Percentiles rank a stretch among this genome's conserved stretches.
Conservation (phyloP, 2,888 invertebrate species). For the Clusia tigrina region DNA sequence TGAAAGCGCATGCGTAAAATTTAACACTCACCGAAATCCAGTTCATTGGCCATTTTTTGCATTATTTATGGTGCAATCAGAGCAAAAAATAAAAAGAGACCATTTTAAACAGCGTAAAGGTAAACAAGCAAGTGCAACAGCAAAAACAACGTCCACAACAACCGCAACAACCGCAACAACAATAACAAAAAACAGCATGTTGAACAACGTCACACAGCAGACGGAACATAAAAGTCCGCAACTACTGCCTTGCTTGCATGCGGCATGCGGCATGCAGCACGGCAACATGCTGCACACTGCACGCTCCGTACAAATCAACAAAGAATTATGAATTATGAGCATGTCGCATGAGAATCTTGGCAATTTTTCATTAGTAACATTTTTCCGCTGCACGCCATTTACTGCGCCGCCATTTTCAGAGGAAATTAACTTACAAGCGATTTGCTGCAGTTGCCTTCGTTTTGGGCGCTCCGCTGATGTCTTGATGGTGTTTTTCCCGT, state of each 20-base stretch:
- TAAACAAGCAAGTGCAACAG: background rate
- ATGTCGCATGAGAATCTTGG: constrained; percentile 44
- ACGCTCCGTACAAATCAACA: constrained; percentile 7
- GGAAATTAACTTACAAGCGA: constrained; percentile 6
- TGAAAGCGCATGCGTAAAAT: constrained; percentile 15
- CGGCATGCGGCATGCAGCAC: no score
- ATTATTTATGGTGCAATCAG: no score
- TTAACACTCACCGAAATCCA: constrained; percentile 12
- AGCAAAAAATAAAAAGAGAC: constrained; percentile 11
- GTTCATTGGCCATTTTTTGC: background rate
- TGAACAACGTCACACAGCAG: no score
- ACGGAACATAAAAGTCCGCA: background rate
- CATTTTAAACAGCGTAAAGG: background rate
- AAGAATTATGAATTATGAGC: constrained; percentile 49
- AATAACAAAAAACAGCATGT: no score
- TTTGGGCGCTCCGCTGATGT: constrained; percentile 7
- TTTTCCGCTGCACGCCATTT: constrained; percentile 32
- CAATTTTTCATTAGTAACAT: constrained; percentile 37
- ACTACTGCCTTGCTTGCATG: background rate
- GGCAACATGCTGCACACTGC: background rate
- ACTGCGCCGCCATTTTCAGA: constrained; percentile 1
- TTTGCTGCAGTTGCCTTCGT: background rate
- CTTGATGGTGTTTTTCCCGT: background rate
- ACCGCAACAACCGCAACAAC: background rate
- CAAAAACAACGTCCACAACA: constrained; percentile 8